Percentiles rank a stretch among this genome's conserved stretches.
These are phyloP conservation scores for Macaria liturata DNA, from an alignment of 2,888 invertebrate species.

Conservation along the genomic window DNA sequence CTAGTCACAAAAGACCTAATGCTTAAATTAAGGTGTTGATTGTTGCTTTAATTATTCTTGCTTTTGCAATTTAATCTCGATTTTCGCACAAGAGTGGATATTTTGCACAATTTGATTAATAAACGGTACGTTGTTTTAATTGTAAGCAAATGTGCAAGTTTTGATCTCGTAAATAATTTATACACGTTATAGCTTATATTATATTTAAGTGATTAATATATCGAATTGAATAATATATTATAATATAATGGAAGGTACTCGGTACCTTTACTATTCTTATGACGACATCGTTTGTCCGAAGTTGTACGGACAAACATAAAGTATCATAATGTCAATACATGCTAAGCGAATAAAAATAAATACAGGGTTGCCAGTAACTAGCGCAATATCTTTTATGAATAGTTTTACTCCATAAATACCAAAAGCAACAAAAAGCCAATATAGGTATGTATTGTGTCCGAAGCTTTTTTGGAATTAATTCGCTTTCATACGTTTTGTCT, in stretches of 20 bases:
- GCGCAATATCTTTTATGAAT: too few species aligned
- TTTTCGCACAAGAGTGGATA: slow-evolving; percentile 30
- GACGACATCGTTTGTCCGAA: slow-evolving; percentile 10
- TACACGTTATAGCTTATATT: slow-evolving; percentile 2
- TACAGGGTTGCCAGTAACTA: too few species aligned
- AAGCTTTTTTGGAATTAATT: too few species aligned
- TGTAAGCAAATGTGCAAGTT: slow-evolving; percentile 7
- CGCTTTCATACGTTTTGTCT: too few species aligned
- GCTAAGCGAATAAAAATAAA: too few species aligned
- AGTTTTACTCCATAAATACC: too few species aligned
- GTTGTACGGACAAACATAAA: slow-evolving; percentile 7
- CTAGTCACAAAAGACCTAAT: slow-evolving; percentile 37
- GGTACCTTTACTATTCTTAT: slow-evolving; percentile 17
- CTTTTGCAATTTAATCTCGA: slow-evolving; percentile 21
- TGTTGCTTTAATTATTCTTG: slow-evolving; percentile 5
- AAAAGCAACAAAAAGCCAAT: too few species aligned
- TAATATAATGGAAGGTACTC: slow-evolving; percentile 9
- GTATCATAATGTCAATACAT: slow-evolving; percentile 11
- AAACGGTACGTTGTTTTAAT: slow-evolving; percentile 6
- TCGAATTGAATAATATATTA: neutral
- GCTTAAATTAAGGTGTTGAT: slow-evolving; percentile 12
- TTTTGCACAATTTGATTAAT: slow-evolving; percentile 27
- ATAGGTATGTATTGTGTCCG: too few species aligned
- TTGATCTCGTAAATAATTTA: slow-evolving; percentile 24
- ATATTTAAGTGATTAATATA: neutral